Base-by-base conservation (phyloP, 2,113 vertebrate genomes). In the Lagopus muta region DNA sequence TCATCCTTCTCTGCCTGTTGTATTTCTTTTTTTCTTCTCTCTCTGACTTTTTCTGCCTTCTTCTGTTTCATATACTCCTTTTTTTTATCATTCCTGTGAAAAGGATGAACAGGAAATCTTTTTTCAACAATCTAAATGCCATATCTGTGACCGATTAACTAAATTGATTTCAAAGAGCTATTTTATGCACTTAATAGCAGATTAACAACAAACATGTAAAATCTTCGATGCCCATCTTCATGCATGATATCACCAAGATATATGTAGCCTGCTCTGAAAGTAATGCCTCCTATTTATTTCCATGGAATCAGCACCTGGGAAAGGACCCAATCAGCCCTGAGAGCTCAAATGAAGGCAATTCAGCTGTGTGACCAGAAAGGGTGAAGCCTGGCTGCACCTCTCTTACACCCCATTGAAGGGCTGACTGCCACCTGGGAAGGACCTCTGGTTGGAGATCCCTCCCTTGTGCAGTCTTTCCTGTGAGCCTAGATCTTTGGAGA, bases 71-170 rank as follows among this genome's bases (percentile, higher is more conserved):
- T 90, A 32, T 97, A 94, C 36, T 97, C 92, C 79, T 98, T 97
- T 92, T 99, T 99, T 90, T 96, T 98, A 82, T 98, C 97, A 93
- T 96, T 98, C 99, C 99, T 99, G 36, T 30, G 47, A 50, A 50
- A 78, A 3, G 47, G 25, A 93, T 84, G 62, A 96, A 65, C 28
- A 58, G n/a, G 22, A 45, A 14, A 75, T 50, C 47, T 80, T 36
- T 3, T 18, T 24, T 27, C 72, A 88, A 82, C 22, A 42, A 32
- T 74, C 11, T 30, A 36, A 73, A 88, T 32, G 34, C 22, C 79
- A n/a, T 40, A 82, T 24, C 62, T 87, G 38, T 48, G 36, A 65
- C 14, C 38, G 30, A 36, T 28, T n/a, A 71, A 78, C 8, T 58
- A 88, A 69, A 70, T 1, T 8, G 12, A 80, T 17, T 38, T 19